Conservation (phyloP, 2,113 vertebrate genomes). For the Bambusicola thoracicus region DNA sequence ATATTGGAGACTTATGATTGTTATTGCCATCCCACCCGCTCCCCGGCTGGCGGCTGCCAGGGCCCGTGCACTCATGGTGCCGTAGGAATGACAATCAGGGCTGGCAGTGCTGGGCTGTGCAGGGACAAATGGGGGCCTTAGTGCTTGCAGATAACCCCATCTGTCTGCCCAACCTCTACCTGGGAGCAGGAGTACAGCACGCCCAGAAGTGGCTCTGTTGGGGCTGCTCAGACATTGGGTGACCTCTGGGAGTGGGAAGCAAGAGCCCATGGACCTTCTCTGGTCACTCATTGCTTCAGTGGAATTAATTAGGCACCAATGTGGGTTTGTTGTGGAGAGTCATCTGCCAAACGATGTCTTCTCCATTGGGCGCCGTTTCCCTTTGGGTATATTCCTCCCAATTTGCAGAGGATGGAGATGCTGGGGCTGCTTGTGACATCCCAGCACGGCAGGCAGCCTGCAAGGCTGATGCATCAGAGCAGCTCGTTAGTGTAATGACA, state of each 20-base stretch:
- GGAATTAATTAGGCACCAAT: too few species aligned
- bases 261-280: rapidly evolving
- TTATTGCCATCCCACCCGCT: neutral
- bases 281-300: too few species aligned
- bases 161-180: neutral
- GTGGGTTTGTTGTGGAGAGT: too few species aligned
- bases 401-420: too few species aligned
- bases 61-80: neutral
- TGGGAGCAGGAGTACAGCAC: rapidly evolving
- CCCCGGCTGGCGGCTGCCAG: neutral
- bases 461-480: too few species aligned
- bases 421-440: too few species aligned
- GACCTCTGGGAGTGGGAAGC: neutral
- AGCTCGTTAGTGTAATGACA: neutral
- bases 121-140: neutral
- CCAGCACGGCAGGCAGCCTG: too few species aligned
- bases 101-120: neutral
- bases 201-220: rapidly evolving
- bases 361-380: too few species aligned
- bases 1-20: neutral
- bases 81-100: rapidly evolving
- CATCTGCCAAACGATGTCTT: too few species aligned
- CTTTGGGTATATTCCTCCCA: too few species aligned
- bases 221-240: neutral
- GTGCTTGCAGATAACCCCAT: neutral